Percentiles rank a stretch among this genome's conserved stretches.
Conservation (phyloP, 2,797 vertebrate species). For the Clarias fuscus region DNA sequence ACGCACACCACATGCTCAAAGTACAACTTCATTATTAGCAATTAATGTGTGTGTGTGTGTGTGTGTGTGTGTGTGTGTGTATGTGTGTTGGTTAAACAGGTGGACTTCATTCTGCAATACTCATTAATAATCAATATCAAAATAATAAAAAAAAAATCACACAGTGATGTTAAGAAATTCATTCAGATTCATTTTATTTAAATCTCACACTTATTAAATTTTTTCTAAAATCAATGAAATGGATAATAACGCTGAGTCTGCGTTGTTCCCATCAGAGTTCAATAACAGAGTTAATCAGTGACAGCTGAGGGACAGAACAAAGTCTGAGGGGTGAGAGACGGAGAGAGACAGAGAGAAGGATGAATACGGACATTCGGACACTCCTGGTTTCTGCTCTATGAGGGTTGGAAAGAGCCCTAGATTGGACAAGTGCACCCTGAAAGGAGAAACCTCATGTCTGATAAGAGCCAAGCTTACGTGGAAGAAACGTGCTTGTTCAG, state of each 20-base stretch:
- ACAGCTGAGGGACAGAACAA: conserved; percentile 62
- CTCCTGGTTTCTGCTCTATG: neutral
- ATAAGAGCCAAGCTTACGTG: neutral
- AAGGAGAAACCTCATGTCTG: neutral
- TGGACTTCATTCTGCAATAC: neutral
- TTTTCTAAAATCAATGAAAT: neutral
- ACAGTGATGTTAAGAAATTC: neutral
- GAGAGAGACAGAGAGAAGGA: neutral
- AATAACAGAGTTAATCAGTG: conserved; percentile 69
- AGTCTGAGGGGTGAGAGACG: conserved; percentile 67
- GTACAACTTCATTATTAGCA: neutral
- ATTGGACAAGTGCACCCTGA: neutral
- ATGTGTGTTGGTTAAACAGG: neutral
- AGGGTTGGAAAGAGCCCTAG: neutral
- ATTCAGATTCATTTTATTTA: neutral
- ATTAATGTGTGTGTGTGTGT: neutral
- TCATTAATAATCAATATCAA: neutral
- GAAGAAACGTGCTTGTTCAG: neutral
- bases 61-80: conserved; percentile 12
- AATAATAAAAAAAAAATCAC: neutral
- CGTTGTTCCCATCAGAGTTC: neutral
- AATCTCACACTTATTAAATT: neutral
- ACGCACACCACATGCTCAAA: neutral
- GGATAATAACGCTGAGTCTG: neutral
- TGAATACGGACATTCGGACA: neutral